phyloP scores from a whole-genome alignment of 53 echinoderm and acorn worm species.

The Patiria pectinifera region DNA sequence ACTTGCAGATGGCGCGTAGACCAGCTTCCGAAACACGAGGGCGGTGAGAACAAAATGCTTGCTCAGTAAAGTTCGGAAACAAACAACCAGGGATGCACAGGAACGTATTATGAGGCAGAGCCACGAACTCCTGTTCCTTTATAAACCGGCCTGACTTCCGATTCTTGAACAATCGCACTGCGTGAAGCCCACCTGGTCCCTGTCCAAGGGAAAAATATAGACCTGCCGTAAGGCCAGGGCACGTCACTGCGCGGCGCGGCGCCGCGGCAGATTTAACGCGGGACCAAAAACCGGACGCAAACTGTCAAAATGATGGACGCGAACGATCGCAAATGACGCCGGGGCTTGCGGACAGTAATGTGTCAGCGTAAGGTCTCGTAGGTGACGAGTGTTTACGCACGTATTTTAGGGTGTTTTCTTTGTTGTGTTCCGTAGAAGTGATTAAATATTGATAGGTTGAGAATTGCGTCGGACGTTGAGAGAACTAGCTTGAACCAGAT shows the following conservation, averaged over 20 bases:
- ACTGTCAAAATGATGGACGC: conserved; percentile 54
- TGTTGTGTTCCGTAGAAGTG: not conserved
- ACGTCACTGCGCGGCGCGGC: not conserved
- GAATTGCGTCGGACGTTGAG: not conserved
- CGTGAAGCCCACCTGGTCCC: not conserved
- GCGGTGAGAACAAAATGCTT: too few relatives aligned
- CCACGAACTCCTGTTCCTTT: not conserved
- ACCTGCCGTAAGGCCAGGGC: not conserved
- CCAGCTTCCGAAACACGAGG: too few relatives aligned
- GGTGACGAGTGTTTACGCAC: conserved; percentile 3
- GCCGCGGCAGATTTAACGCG: conserved; percentile 10
- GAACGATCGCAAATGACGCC: conserved; percentile 1
- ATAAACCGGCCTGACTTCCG: conserved; percentile 14
- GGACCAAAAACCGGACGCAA: conserved; percentile 41
- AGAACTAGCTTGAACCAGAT: not conserved
- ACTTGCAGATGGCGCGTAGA: too few relatives aligned
- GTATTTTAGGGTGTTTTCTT: not conserved
- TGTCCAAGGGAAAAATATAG: not conserved
- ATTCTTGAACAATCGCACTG: not conserved
- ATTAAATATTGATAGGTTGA: conserved; percentile 7
- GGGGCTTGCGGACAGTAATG: not conserved
- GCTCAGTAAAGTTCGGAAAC: too few relatives aligned
- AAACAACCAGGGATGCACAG: not conserved
- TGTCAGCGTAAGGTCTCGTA: conserved; percentile 26
- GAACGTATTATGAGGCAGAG: not conserved